Evolutionary conservation across 2,888 invertebrate species (phyloP), one percentile per base, ranked within the genome.

Genomic region (Agrotis ipsilon): DNA sequence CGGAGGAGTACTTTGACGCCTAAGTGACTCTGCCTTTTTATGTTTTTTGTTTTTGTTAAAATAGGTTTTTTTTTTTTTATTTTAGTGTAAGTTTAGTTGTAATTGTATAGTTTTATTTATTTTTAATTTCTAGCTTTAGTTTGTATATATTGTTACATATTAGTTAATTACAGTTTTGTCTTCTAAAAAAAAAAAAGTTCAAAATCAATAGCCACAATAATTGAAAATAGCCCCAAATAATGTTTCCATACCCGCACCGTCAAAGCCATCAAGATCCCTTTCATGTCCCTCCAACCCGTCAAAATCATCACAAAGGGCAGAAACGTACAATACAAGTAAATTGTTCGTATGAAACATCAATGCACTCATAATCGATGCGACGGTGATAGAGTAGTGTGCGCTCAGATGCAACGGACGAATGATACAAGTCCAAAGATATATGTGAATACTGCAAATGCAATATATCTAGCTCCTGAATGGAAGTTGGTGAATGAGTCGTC

Each of bases 321-420:
- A 75, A 60, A 72, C 75, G 84, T 81, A 84, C 62, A n/a, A 84
- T 79, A 83, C 62, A 11, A 48, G 55, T 71, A 68, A 86, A 87
- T 88, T 83, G 81, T 80, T 83, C 85, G 82, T 85, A 6, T 32
- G 83, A 82, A 87, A 83, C 85, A 78, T 83, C 80, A 85, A 82
- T 83, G 74, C 66, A 64, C 60, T 65, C 74, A 75, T 80, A 81
- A 84, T 85, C 77, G 71, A 73, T 71, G 66, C 43, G 32, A 48
- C 39, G 19, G 4, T 3, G 55, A 70, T 9, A 83, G 85, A 80
- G 80, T 73, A 78, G 45, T 49, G 43, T 21, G 14, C n/a, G 0
- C 45, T 55, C 51, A 82, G 71, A 82, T 64, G 72, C 45, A 59
- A 55, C 24, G 52, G 81, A 45, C 18, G 59, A 67, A 69, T n/a